These are phyloP conservation scores for Adrianichthys oophorus DNA, from an alignment of 2,797 vertebrate genomes.

Conservation along the genomic window DNA sequence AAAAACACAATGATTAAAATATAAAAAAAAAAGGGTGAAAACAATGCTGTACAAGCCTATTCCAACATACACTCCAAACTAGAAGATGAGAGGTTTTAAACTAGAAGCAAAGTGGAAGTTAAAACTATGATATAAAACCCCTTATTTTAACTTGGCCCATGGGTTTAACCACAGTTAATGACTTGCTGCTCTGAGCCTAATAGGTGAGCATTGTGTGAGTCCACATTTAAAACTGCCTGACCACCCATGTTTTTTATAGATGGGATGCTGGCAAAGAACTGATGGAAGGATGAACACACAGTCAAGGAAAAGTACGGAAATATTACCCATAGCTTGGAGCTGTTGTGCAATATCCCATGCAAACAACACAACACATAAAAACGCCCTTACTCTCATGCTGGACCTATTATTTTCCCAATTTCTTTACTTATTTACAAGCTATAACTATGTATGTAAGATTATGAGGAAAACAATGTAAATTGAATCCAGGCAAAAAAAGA, in stretches of 20 bases:
- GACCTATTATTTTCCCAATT: constrained; percentile 31
- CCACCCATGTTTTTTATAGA: constrained; percentile 74
- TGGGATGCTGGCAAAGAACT: constrained; percentile 49
- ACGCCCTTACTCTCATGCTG: constrained; percentile 49
- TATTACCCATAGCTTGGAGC: constrained; percentile 37
- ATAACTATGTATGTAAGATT: constrained; percentile 34
- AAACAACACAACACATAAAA: constrained; percentile 67
- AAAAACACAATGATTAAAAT: no score
- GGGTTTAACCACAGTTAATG: constrained; percentile 39
- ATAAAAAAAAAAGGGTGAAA: no score
- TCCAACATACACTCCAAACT: no score
- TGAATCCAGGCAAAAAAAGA: no score
- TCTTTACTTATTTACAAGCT: no score
- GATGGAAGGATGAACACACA: constrained; percentile 33
- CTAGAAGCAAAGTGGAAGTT: constrained; percentile 48
- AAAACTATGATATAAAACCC: constrained; percentile 58
- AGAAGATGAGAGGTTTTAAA: not conserved
- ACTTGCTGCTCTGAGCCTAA: constrained; percentile 44
- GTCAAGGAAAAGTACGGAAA: constrained; percentile 38
- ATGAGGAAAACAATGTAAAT: constrained; percentile 33
- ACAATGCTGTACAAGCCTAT: no score
- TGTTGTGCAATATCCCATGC: constrained; percentile 37
- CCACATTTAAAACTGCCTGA: constrained; percentile 57
- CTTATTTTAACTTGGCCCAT: constrained; percentile 34
- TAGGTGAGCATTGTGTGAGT: constrained; percentile 46